These are phyloP conservation scores for Gerris lacustris DNA, from an alignment of 2,888 invertebrate genomes.

Conservation along the genomic window DNA sequence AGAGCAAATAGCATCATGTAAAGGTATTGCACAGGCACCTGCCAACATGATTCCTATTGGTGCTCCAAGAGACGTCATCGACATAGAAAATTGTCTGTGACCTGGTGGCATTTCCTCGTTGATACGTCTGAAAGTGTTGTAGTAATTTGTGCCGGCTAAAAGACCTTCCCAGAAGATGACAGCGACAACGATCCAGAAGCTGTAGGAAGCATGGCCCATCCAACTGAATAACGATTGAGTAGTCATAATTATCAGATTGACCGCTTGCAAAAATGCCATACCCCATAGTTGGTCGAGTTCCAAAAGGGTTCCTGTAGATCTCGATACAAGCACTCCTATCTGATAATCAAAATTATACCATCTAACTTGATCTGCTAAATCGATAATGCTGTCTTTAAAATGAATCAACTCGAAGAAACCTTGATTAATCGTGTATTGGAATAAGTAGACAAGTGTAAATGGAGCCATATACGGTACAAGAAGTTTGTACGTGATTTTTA, in stretches of 20 bases:
- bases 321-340: constrained; percentile 67
- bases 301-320: constrained; percentile 63
- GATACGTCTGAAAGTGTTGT: constrained; percentile 67
- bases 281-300: constrained; percentile 56
- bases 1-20: constrained; percentile 60
- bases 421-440: constrained; percentile 78
- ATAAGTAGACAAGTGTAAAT: constrained; percentile 59
- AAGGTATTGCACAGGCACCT: constrained; percentile 56
- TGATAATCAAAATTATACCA: constrained; percentile 75
- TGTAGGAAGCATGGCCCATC: constrained; percentile 39
- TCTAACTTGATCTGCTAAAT: constrained; percentile 53
- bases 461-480: constrained; percentile 63
- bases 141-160: constrained; percentile 63
- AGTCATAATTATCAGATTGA: constrained; percentile 51
- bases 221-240: constrained; percentile 50
- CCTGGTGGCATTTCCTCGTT: constrained; percentile 45
- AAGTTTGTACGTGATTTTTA: constrained; percentile 30
- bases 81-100: constrained; percentile 53
- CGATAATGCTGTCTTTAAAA: constrained; percentile 46
- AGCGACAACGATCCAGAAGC: constrained; percentile 51
- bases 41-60: constrained; percentile 63
- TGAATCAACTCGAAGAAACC: constrained; percentile 67
- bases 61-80: constrained; percentile 61
- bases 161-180: constrained; percentile 61
- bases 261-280: constrained; percentile 48